Evolutionary conservation across 2,797 vertebrate species (phyloP).

Genomic region (Chiropotes sagulatus): DNA sequence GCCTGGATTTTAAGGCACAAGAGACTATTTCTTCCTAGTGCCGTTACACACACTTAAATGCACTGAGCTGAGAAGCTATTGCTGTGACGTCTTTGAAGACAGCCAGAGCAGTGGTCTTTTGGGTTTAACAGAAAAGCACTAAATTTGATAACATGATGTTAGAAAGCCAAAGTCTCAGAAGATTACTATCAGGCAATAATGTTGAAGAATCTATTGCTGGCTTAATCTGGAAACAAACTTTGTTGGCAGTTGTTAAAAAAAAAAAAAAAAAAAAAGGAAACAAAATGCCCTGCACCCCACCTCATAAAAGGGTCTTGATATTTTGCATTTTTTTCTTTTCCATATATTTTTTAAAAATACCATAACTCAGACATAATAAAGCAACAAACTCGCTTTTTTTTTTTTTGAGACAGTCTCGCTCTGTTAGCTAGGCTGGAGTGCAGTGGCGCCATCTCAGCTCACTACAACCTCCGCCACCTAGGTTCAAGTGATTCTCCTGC

Average conservation of each 20-base stretch:
- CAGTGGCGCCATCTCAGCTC: too few relatives aligned
- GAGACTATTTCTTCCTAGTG: not conserved
- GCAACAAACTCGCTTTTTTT: not conserved
- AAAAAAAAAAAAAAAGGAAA: not conserved
- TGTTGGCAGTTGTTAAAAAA: not conserved
- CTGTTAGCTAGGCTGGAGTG: too few relatives aligned
- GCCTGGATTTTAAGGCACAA: not conserved
- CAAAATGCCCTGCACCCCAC: not conserved
- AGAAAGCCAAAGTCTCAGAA: conserved; percentile 2
- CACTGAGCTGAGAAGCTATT: not conserved
- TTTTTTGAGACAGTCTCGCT: too few relatives aligned
- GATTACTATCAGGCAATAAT: not conserved
- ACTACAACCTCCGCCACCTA: too few relatives aligned
- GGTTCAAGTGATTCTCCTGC: too few relatives aligned
- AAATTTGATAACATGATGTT: not conserved
- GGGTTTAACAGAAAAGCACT: not conserved
- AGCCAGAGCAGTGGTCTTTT: not conserved
- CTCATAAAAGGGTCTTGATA: not conserved
- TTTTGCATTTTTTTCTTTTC: not conserved
- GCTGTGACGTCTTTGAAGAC: not conserved
- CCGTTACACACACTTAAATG: not conserved
- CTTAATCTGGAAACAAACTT: conserved; percentile 26
- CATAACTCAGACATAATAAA: not conserved
- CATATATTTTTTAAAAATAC: not conserved
- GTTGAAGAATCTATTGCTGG: not conserved